Evolutionary conservation across 2,888 invertebrate species (phyloP).

Genomic region (Aproaerema taeniolella): DNA sequence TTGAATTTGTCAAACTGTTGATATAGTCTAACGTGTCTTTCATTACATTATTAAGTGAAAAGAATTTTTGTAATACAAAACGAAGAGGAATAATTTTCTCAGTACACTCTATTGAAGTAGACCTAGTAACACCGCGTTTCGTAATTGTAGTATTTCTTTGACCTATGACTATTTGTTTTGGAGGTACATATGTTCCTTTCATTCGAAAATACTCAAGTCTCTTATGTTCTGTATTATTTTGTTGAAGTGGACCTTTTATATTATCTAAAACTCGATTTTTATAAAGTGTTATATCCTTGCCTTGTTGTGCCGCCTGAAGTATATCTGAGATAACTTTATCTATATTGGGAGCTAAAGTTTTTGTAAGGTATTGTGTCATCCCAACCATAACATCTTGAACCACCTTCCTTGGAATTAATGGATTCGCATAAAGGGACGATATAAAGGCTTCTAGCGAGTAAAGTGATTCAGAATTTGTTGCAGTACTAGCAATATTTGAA

Average conservation of each 20-base stretch:
- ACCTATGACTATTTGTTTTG: not conserved
- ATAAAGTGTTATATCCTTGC: no score
- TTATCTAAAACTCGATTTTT: not conserved
- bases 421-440: conserved; percentile 13
- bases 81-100: not conserved
- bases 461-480: no score
- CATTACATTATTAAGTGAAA: not conserved
- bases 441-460: no score
- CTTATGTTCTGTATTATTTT: not conserved
- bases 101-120: not conserved
- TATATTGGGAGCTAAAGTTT: conserved; percentile 6
- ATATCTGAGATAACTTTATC: not conserved
- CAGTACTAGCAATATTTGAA: no score
- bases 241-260: not conserved
- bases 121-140: not conserved
- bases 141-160: not conserved
- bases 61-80: not conserved
- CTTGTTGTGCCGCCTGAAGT: no score
- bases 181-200: not conserved
- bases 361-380: not conserved
- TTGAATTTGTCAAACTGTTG: not conserved
- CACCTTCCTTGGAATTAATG: conserved; percentile 12
- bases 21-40: conserved; percentile 8
- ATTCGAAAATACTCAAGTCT: not conserved
- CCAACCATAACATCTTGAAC: conserved; percentile 9